A percentile compares a stretch with the other conserved stretches of the same genome.
These are phyloP conservation scores for Scrobipalpa costella DNA, from an alignment of 2,888 invertebrate genomes.

Conservation along the genomic window DNA sequence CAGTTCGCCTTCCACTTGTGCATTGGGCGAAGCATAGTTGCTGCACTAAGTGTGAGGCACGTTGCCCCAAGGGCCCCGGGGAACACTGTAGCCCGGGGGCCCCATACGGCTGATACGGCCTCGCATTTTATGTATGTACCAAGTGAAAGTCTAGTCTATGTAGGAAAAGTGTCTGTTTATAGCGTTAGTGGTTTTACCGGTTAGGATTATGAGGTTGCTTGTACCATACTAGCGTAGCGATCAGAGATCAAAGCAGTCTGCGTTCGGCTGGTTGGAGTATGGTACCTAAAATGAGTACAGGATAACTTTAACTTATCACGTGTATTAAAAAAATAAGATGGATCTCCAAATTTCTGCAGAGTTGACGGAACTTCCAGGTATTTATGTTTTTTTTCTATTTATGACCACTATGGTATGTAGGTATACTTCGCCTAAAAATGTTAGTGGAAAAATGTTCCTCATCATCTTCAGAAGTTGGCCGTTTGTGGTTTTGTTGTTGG, in stretches of 20 bases:
- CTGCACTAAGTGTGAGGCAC: no score
- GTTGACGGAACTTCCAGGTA: not conserved
- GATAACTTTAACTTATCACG: not conserved
- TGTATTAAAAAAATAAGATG: not conserved
- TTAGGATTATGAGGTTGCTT: not conserved
- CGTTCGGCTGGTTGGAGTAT: not conserved
- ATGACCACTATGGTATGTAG: no score
- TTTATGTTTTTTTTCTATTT: no score
- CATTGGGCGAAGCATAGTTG: no score
- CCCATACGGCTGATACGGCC: no score
- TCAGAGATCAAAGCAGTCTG: not conserved
- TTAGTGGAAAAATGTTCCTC: not conserved
- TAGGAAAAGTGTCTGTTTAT: not conserved
- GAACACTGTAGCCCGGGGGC: no score
- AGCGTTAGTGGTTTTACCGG: slow-evolving; percentile 7
- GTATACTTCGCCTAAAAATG: no score
- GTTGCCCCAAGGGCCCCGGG: no score
- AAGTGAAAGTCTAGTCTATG: slow-evolving; percentile 44
- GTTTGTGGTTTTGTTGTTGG: no score
- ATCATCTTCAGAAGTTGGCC: no score
- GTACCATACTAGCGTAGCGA: not conserved
- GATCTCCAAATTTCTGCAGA: not conserved
- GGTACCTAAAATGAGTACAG: not conserved
- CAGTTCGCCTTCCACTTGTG: no score
- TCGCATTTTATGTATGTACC: slow-evolving; percentile 72